Percentiles rank a stretch among this genome's conserved stretches.
Conservation (phyloP, 2,113 vertebrate genomes). For the Pitta sordida region DNA sequence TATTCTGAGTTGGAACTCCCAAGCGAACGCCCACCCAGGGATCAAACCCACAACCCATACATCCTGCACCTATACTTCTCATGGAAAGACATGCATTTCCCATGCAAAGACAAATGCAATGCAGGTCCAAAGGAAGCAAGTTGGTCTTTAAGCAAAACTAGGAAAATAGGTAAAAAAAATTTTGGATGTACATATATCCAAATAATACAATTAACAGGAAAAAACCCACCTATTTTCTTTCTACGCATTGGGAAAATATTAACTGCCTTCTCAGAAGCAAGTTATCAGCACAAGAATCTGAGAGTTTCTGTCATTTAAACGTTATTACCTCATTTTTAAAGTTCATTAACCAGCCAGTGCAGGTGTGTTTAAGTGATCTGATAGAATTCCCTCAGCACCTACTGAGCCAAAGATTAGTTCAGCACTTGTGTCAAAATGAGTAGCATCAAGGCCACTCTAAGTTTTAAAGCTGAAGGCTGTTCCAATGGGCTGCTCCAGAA, state of each 20-base stretch:
- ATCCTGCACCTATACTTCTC: not conserved
- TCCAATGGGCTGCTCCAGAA: not conserved
- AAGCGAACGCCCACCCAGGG: no score
- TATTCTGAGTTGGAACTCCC: no score
- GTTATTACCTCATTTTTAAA: not conserved
- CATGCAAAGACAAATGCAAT: not conserved
- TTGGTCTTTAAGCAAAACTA: not conserved
- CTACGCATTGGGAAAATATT: not conserved
- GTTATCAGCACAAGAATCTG: conserved; percentile 11
- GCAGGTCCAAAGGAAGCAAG: not conserved
- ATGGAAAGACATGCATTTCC: no score
- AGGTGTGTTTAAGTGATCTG: not conserved
- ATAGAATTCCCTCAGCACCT: conserved; percentile 11
- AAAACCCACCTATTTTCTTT: not conserved
- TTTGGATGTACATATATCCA: no score
- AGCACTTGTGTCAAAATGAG: not conserved
- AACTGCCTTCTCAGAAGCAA: not conserved
- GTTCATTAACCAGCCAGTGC: not conserved
- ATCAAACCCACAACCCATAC: no score
- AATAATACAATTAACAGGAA: not conserved
- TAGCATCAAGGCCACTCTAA: not conserved
- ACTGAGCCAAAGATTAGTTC: not conserved
- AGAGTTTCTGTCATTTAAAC: conserved; percentile 7
- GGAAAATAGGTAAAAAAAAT: no score
- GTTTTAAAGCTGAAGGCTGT: not conserved